These are phyloP conservation scores for Dasyornis broadbenti DNA, from an alignment of 2,113 vertebrate species.

Conservation along the genomic window DNA sequence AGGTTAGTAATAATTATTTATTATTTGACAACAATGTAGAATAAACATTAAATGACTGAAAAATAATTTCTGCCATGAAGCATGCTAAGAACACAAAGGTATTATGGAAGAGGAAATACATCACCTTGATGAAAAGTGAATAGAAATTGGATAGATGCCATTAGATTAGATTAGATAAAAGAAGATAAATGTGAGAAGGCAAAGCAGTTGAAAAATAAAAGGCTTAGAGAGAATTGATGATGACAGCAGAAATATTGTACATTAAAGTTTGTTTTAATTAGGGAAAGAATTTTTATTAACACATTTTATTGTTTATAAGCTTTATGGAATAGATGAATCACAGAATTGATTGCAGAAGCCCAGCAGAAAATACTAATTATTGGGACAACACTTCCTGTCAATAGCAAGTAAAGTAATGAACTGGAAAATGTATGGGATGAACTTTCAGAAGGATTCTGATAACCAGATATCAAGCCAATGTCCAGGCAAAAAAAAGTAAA, in stretches of 20 bases:
- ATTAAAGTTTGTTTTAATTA: conserved; percentile 14
- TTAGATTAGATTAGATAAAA: conserved; percentile 37
- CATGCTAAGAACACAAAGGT: background rate
- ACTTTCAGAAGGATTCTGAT: background rate
- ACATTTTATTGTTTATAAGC: background rate
- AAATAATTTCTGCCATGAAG: background rate
- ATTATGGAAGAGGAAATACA: background rate
- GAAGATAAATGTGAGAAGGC: conserved; percentile 23
- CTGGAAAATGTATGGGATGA: background rate
- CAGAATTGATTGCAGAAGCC: background rate
- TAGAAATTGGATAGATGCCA: conserved; percentile 7
- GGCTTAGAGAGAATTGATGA: background rate
- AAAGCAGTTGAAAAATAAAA: conserved; percentile 9
- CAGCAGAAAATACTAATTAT: background rate
- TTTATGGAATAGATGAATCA: conserved; percentile 18
- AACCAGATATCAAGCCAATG: background rate
- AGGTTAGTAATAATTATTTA: background rate
- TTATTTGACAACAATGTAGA: background rate
- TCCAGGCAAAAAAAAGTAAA: background rate
- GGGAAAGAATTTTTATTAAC: conserved; percentile 19
- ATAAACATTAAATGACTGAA: background rate
- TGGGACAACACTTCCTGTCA: background rate
- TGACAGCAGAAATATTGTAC: background rate
- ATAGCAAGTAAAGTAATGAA: conserved; percentile 6
- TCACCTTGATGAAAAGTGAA: conserved; percentile 15